phyloP scores from a whole-genome alignment of 1,140 invertebrate genomes.

The Pseudomyrmex gracilis region DNA sequence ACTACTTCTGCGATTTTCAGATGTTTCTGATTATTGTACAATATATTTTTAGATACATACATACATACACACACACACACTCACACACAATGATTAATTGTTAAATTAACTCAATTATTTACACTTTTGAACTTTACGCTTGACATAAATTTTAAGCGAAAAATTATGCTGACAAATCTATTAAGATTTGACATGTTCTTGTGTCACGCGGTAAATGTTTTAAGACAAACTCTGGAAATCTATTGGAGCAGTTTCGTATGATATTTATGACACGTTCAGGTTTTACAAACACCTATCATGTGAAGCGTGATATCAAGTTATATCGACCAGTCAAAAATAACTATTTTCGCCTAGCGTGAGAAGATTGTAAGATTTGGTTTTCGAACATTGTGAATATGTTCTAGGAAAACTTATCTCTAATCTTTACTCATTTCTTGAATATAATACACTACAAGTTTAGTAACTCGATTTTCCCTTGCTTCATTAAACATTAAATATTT shows the following conservation, averaged over 20 bases:
- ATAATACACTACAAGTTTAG: background rate
- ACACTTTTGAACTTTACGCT: conserved; percentile 13
- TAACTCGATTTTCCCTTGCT: background rate
- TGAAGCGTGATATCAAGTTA: conserved; percentile 17
- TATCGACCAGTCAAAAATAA: conserved; percentile 35
- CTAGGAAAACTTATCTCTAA: background rate
- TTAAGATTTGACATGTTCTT: conserved; percentile 29
- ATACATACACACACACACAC: background rate
- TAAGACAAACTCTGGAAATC: conserved; percentile 9
- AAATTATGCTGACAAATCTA: conserved; percentile 41
- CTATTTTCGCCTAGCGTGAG: conserved; percentile 5
- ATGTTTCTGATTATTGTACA: too few relatives aligned
- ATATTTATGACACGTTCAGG: conserved; percentile 34
- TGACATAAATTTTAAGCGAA: background rate
- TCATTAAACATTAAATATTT: background rate
- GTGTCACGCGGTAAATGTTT: conserved; percentile 38
- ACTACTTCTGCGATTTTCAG: too few relatives aligned
- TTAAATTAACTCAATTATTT: background rate
- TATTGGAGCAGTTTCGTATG: conserved; percentile 39
- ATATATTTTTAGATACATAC: background rate
- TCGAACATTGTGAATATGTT: background rate
- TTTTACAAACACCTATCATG: conserved; percentile 45
- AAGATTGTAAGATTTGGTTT: conserved; percentile 22
- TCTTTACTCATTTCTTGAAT: background rate
- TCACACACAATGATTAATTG: too few relatives aligned